Conservation (phyloP, 2,888 invertebrate species). For the Anthoptus insignis region DNA sequence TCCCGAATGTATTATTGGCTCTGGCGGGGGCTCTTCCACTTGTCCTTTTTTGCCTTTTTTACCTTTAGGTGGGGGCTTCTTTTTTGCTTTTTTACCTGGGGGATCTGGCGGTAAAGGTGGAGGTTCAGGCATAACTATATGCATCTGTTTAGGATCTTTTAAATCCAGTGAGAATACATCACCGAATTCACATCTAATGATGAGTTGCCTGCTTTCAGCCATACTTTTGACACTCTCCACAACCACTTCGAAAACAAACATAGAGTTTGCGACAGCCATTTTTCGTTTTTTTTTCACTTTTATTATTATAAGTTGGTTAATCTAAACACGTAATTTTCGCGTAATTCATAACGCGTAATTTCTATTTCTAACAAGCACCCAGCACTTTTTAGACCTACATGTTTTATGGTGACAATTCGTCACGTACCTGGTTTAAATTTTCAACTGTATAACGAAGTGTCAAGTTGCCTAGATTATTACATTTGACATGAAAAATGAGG, state of each 20-base stretch:
- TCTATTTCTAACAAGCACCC: too few relatives aligned
- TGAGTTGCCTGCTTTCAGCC: conserved; percentile 65
- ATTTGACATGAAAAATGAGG: too few relatives aligned
- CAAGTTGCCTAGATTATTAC: too few relatives aligned
- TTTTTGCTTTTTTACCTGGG: conserved; percentile 65
- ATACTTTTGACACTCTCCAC: conserved; percentile 70
- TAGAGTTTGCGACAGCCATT: conserved; percentile 75
- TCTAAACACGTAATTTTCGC: neutral
- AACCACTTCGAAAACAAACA: conserved; percentile 81
- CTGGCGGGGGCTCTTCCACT: conserved; percentile 65
- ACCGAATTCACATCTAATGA: conserved; percentile 76
- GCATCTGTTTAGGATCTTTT: conserved; percentile 79
- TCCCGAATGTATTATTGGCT: conserved; percentile 76
- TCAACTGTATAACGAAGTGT: too few relatives aligned
- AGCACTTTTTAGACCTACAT: neutral
- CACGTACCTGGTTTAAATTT: too few relatives aligned
- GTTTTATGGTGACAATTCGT: too few relatives aligned
- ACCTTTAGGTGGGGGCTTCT: conserved; percentile 59
- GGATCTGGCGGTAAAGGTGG: conserved; percentile 75
- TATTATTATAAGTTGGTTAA: conserved; percentile 22
- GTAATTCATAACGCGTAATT: conserved; percentile 6
- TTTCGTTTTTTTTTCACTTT: conserved; percentile 51
- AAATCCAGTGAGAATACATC: conserved; percentile 79
- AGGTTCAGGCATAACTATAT: conserved; percentile 78
- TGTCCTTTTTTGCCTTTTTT: conserved; percentile 67